These are phyloP conservation scores for Smutsia temminckii DNA, from an alignment of 2,797 vertebrate genomes.

Conservation along the genomic window DNA sequence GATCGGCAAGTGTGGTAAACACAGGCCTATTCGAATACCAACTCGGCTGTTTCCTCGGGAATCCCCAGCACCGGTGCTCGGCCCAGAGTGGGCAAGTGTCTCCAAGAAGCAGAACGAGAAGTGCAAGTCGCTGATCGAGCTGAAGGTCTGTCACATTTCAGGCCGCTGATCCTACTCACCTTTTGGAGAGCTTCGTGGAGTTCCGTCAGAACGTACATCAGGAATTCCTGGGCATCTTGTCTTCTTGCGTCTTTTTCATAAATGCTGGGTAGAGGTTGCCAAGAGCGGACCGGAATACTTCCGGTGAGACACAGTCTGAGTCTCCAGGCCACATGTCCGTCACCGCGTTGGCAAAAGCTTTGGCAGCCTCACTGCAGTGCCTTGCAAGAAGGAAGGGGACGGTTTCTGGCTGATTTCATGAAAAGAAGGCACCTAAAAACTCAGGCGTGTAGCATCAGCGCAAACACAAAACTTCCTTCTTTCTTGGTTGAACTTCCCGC, in stretches of 20 bases:
- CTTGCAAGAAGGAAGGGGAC: slow-evolving; percentile 63
- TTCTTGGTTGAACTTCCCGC: neutral
- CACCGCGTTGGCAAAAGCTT: slow-evolving; percentile 87
- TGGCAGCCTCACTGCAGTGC: slow-evolving; percentile 78
- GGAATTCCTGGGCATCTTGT: slow-evolving; percentile 92
- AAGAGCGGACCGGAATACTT: slow-evolving; percentile 84
- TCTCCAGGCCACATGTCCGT: slow-evolving; percentile 89
- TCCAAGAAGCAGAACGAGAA: neutral
- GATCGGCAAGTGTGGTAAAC: neutral
- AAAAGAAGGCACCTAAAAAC: neutral
- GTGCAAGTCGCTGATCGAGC: neutral
- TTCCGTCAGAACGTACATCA: slow-evolving; percentile 89
- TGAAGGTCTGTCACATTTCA: neutral
- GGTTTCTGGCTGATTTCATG: neutral
- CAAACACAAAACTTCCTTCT: neutral
- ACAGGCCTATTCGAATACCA: neutral
- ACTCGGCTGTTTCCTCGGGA: neutral
- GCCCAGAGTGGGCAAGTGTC: neutral
- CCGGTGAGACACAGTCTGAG: slow-evolving; percentile 84
- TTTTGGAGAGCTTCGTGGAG: slow-evolving; percentile 90
- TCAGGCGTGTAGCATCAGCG: neutral
- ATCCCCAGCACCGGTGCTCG: neutral
- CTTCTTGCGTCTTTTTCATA: slow-evolving; percentile 87
- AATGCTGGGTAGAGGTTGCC: slow-evolving; percentile 87
- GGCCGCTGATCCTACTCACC: slow-evolving; percentile 76